phyloP scores from a whole-genome alignment of 2,888 invertebrate species.

The Scaeva pyrastri region DNA sequence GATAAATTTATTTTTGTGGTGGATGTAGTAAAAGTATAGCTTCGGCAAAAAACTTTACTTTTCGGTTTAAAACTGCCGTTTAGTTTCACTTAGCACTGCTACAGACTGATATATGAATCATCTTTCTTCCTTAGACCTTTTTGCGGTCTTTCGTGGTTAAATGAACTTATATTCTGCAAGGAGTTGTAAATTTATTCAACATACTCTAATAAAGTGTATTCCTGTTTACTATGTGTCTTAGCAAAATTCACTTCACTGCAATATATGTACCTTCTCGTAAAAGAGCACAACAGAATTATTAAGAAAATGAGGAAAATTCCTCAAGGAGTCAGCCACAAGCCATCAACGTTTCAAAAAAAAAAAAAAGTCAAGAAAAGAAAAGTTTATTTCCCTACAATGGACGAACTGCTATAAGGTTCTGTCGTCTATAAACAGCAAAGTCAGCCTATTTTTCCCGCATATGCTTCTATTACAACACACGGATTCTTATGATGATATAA shows the following conservation, averaged over 20 bases:
- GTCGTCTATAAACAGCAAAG: conserved; percentile 26
- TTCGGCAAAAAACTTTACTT: too few species aligned
- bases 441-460: conserved; percentile 32
- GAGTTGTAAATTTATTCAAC: neutral
- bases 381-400: neutral
- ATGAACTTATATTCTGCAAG: neutral
- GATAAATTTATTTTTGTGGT: too few species aligned
- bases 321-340: conserved; percentile 58
- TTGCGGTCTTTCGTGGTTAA: conserved; percentile 32
- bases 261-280: too few species aligned
- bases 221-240: neutral
- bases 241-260: conserved; percentile 16
- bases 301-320: conserved; percentile 36
- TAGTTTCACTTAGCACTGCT: too few species aligned
- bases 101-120: too few species aligned
- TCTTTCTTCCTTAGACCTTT: neutral
- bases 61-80: too few species aligned
- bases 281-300: conserved; percentile 30
- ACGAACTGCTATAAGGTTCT: neutral
- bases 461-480: conserved; percentile 41
- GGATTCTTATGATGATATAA: conserved; percentile 24
- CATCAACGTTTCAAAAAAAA: conserved; percentile 48
- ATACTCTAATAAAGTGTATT: neutral
- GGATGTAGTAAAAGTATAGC: too few species aligned
- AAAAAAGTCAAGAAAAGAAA: neutral